Evolutionary conservation across 2,797 vertebrate species (phyloP).

Genomic region (Coendou prehensilis): DNA sequence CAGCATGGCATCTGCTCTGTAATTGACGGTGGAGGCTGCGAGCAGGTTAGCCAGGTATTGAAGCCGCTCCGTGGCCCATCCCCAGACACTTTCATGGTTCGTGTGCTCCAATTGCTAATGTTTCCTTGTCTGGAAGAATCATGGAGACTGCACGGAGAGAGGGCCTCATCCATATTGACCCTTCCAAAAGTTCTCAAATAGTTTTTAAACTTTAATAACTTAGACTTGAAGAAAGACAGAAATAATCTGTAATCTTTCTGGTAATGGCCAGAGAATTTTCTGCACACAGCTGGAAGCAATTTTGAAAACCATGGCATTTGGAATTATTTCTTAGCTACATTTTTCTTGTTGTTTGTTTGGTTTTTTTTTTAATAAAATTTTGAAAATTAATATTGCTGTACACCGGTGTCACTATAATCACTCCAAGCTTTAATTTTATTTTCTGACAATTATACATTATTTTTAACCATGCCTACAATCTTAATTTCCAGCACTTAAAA

Average conservation of each 20-base stretch:
- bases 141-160: background rate
- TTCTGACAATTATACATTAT: conserved; percentile 18
- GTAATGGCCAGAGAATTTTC: background rate
- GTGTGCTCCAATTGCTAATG: rapidly evolving
- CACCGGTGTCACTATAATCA: background rate
- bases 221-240: background rate
- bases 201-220: conserved; percentile 41
- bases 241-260: conserved; percentile 32
- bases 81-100: background rate
- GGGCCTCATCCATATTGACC: background rate
- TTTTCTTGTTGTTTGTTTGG: background rate
- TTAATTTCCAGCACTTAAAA: conserved; percentile 35
- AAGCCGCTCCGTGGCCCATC: background rate
- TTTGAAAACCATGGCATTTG: background rate
- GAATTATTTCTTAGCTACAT: background rate
- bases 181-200: background rate
- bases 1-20: rapidly evolving
- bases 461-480: background rate
- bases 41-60: background rate
- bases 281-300: background rate
- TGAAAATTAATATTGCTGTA: background rate
- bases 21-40: rapidly evolving
- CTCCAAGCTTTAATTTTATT: conserved; percentile 12
- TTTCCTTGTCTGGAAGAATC: background rate
- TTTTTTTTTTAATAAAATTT: background rate